Percentiles rank a stretch among this genome's conserved stretches.
Conservation (phyloP, 2,113 vertebrate species). For the Coryphaenoides rupestris region DNA sequence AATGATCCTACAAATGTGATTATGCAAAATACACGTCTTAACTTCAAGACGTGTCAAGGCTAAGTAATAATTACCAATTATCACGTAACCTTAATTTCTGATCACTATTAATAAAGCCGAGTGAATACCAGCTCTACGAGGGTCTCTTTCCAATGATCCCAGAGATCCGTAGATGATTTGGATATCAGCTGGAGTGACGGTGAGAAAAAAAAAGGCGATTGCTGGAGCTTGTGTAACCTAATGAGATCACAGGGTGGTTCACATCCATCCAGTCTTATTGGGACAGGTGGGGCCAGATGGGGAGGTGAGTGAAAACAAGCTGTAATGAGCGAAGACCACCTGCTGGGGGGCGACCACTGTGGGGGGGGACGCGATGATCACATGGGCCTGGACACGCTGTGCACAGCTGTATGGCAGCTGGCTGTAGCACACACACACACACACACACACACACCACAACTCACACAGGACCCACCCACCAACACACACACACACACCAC, state of each 20-base stretch:
- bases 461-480: neutral
- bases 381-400: constrained; percentile 47
- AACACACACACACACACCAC: no score
- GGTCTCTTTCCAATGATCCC: no score
- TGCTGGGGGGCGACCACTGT: constrained; percentile 54
- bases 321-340: constrained; percentile 64
- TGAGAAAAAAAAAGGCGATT: constrained; percentile 23
- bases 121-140: no score
- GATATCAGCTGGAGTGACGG: constrained; percentile 8
- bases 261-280: constrained; percentile 67
- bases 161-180: neutral
- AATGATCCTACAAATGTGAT: constrained; percentile 1
- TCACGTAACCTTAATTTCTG: no score
- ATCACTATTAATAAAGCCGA: no score
- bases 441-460: constrained; percentile 2
- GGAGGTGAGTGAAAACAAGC: constrained; percentile 65
- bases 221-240: constrained; percentile 5
- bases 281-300: constrained; percentile 59
- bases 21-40: constrained; percentile 10
- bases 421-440: constrained; percentile 23
- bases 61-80: neutral
- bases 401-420: constrained; percentile 62
- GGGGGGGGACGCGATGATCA: constrained; percentile 62
- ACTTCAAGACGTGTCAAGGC: neutral
- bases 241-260: constrained; percentile 42